These are phyloP conservation scores for Fistularia tabacaria DNA, from an alignment of 2,797 vertebrate species.

Conservation along the genomic window DNA sequence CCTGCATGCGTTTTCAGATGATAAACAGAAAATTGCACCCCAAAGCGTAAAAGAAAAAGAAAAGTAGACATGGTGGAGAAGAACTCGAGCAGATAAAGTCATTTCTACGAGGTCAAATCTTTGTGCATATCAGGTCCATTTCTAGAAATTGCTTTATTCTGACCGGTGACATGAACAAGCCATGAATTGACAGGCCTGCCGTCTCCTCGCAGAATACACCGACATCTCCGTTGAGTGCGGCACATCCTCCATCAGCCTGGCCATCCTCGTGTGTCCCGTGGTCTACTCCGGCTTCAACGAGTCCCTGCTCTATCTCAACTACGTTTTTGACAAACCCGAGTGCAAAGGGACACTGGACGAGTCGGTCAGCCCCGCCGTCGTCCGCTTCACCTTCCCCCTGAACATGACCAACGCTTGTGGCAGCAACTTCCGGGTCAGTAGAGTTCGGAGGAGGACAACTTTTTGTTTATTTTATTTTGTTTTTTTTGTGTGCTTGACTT, in stretches of 20 bases:
- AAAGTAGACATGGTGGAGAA: too few species aligned
- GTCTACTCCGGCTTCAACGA: conserved; percentile 72
- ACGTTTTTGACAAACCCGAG: conserved; percentile 16
- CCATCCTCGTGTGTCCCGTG: conserved; percentile 66
- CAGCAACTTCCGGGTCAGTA: conserved; percentile 68
- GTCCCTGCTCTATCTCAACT: conserved; percentile 66
- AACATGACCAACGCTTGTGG: conserved; percentile 64
- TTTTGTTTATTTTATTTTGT: too few species aligned
- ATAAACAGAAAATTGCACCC: too few species aligned
- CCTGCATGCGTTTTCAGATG: too few species aligned
- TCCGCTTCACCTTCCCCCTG: conserved; percentile 71
- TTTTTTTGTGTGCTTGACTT: too few species aligned
- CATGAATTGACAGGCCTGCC: too few species aligned
- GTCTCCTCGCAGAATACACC: conserved; percentile 56
- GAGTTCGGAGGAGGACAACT: background rate
- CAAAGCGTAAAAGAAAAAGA: too few species aligned
- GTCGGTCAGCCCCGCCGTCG: conserved; percentile 51
- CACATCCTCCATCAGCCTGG: conserved; percentile 64
- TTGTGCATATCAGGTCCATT: too few species aligned
- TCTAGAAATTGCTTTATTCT: too few species aligned
- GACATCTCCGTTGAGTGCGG: conserved; percentile 71
- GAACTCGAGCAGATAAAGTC: too few species aligned
- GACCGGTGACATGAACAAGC: too few species aligned
- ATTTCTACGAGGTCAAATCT: too few species aligned
- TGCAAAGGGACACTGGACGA: conserved; percentile 63